These are phyloP conservation scores for Geothlypis trichas DNA, from an alignment of 2,113 vertebrate genomes.

Conservation along the genomic window DNA sequence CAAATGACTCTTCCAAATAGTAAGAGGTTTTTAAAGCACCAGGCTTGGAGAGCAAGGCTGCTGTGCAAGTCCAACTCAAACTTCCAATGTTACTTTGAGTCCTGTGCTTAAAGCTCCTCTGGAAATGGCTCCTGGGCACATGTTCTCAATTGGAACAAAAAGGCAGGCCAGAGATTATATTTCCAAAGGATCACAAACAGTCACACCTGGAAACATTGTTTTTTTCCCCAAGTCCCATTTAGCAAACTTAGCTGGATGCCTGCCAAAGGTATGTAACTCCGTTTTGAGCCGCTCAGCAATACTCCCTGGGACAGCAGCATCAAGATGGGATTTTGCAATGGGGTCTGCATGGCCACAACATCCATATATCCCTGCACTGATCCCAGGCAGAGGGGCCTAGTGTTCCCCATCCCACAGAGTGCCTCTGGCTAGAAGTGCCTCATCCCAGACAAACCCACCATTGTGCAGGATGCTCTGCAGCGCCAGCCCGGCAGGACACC, in stretches of 20 bases:
- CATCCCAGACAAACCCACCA: not conserved
- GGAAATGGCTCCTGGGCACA: not conserved
- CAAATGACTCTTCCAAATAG: not conserved
- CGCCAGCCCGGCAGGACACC: conserved; percentile 1
- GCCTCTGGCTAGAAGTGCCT: not conserved
- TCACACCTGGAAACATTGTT: not conserved
- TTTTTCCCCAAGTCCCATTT: not conserved
- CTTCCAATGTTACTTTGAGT: not conserved
- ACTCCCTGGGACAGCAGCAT: not conserved
- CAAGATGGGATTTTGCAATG: not conserved
- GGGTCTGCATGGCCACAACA: not conserved
- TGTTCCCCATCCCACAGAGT: fast-evolving
- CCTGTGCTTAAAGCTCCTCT: not conserved
- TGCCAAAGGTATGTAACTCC: not conserved
- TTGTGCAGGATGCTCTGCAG: conserved; percentile 12
- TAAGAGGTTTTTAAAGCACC: not conserved
- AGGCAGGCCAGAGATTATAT: not conserved
- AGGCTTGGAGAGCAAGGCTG: not conserved
- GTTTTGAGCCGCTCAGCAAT: not conserved
- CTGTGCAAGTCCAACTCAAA: not conserved
- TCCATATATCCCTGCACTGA: not conserved
- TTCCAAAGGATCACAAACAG: not conserved
- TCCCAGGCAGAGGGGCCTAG: not conserved
- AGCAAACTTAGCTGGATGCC: not conserved
- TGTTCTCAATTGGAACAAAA: not conserved